Percentiles rank a stretch among this genome's conserved stretches.
phyloP scores from a whole-genome alignment of 2,797 vertebrate genomes.

The Mus minutoides region DNA sequence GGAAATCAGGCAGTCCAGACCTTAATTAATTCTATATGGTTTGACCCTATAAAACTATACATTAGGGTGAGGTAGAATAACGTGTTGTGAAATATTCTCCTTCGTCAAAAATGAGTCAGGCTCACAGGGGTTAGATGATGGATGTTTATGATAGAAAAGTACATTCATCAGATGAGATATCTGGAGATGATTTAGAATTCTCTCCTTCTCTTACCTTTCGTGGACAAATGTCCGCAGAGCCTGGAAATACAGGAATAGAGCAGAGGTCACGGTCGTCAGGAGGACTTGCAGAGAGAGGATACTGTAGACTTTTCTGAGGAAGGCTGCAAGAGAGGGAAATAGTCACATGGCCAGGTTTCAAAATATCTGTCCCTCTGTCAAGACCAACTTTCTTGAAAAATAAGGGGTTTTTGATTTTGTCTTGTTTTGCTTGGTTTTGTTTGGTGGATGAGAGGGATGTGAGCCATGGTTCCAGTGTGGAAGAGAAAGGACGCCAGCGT shows the following conservation, averaged over 20 bases:
- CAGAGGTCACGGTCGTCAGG: conserved; percentile 92
- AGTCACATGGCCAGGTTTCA: conserved; percentile 9
- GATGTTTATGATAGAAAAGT: background rate
- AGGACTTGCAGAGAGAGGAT: conserved; percentile 95
- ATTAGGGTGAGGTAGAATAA: conserved; percentile 26
- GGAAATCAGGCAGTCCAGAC: background rate
- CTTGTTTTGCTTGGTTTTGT: background rate
- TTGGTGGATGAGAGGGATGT: background rate
- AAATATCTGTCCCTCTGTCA: conserved; percentile 18
- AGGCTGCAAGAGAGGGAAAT: conserved; percentile 87
- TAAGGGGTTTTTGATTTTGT: background rate
- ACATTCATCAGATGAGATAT: background rate
- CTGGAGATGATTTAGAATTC: conserved; percentile 11
- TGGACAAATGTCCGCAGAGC: conserved; percentile 92
- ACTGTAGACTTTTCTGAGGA: conserved; percentile 96
- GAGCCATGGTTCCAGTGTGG: background rate
- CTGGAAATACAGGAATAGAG: conserved; percentile 92
- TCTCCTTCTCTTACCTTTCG: conserved; percentile 88
- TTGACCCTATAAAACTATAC: conserved; percentile 44
- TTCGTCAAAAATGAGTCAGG: conserved; percentile 39
- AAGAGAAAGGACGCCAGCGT: background rate
- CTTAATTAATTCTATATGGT: background rate
- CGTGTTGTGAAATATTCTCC: conserved; percentile 10
- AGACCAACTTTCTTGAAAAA: conserved; percentile 58
- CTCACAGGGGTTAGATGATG: background rate